Conservation (phyloP, 1,140 invertebrate genomes). For the Dysdera silvatica region DNA sequence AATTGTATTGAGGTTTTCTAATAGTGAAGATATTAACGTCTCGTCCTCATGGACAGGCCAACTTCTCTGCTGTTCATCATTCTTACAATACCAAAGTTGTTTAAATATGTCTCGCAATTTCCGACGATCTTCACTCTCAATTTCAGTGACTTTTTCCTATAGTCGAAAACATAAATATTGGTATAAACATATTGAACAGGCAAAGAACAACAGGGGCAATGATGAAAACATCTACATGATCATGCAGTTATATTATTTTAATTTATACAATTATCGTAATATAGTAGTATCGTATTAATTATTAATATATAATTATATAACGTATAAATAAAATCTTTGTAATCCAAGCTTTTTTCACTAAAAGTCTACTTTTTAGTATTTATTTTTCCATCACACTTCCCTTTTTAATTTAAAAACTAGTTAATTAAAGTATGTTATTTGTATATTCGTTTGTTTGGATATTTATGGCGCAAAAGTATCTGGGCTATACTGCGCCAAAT, state of each 20-base stretch:
- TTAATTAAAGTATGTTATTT: no score
- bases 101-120: constrained; percentile 24
- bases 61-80: constrained; percentile 84
- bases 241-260: not conserved
- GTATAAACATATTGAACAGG: not conserved
- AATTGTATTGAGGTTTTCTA: constrained; percentile 75
- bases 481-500: no score
- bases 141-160: not conserved
- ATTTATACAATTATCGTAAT: not conserved
- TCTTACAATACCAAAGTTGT: constrained; percentile 72
- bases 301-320: not conserved
- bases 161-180: constrained; percentile 5
- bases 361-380: no score
- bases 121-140: constrained; percentile 24
- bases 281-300: not conserved
- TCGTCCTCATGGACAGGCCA: constrained; percentile 92
- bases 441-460: no score
- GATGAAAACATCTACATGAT: not conserved
- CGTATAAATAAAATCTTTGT: no score
- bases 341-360: no score
- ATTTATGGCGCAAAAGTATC: no score
- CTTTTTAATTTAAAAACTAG: no score
- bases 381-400: no score
- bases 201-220: not conserved
- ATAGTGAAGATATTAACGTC: constrained; percentile 67